phyloP scores from a whole-genome alignment of 2,888 invertebrate species.

The Rhagium mordax region DNA sequence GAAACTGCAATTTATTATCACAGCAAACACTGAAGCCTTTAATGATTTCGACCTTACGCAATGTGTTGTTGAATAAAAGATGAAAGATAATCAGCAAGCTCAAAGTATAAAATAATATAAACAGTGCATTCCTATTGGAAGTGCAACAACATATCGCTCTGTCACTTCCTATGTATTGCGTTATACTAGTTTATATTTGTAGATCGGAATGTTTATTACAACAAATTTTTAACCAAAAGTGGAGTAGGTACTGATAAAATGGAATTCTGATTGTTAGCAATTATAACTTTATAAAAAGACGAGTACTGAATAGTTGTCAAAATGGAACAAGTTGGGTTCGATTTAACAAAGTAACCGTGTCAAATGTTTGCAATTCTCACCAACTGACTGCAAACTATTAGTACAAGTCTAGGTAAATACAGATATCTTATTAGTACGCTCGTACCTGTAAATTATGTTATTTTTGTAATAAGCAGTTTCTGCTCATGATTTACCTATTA shows the following conservation, averaged over 20 bases:
- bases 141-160: neutral
- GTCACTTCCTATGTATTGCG: neutral
- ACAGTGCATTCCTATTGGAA: neutral
- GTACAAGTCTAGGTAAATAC: conserved; percentile 22
- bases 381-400: conserved; percentile 2
- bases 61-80: neutral
- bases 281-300: too few species aligned
- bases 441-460: conserved; percentile 37
- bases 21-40: neutral
- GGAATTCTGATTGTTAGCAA: too few species aligned
- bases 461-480: conserved; percentile 38
- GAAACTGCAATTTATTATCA: neutral
- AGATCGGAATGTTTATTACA: too few species aligned
- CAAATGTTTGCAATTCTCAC: conserved; percentile 37
- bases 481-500: conserved; percentile 35
- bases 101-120: neutral
- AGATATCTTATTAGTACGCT: conserved; percentile 11
- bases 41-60: neutral
- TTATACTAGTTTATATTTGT: too few species aligned
- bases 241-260: neutral
- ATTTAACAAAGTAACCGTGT: conserved; percentile 1
- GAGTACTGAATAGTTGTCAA: neutral
- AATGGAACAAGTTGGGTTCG: neutral
- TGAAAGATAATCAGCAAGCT: neutral
- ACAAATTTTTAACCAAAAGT: neutral